phyloP scores from a whole-genome alignment of 2,797 vertebrate species.

The Pangasius mekongensis region DNA sequence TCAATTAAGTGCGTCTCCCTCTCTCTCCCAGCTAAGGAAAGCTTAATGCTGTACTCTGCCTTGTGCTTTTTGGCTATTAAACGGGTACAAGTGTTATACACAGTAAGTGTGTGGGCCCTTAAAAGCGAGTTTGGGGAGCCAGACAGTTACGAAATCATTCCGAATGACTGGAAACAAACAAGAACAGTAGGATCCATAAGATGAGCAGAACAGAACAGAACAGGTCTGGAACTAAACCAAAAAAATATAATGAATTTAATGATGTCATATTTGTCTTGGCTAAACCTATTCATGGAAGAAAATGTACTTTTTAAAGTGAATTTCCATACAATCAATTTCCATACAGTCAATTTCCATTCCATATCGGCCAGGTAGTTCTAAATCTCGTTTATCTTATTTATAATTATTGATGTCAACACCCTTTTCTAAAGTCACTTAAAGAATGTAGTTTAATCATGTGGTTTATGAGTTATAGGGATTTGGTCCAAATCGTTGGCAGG shows the following conservation, averaged over 20 bases:
- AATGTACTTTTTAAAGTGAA: constrained; percentile 11
- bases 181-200: constrained; percentile 29
- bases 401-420: constrained; percentile 48
- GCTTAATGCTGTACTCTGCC: constrained; percentile 46
- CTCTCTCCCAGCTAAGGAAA: constrained; percentile 44
- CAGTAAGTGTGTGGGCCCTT: constrained; percentile 53
- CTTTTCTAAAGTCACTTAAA: constrained; percentile 45
- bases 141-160: constrained; percentile 58
- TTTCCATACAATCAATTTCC: not conserved
- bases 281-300: not conserved
- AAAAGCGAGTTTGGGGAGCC: constrained; percentile 26
- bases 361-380: not conserved
- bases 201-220: constrained; percentile 12
- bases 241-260: constrained; percentile 5
- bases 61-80: constrained; percentile 60
- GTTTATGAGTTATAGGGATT: constrained; percentile 48
- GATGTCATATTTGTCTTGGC: not conserved
- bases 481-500: constrained; percentile 54
- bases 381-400: constrained; percentile 30
- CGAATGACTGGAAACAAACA: constrained; percentile 47
- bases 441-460: constrained; percentile 41
- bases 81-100: constrained; percentile 62
- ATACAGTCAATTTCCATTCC: too few species aligned
- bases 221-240: not conserved
- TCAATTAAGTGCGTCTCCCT: constrained; percentile 56